Evolutionary conservation across 1,140 invertebrate species (phyloP).

Genomic region (Diabrotica undecimpunctata): DNA sequence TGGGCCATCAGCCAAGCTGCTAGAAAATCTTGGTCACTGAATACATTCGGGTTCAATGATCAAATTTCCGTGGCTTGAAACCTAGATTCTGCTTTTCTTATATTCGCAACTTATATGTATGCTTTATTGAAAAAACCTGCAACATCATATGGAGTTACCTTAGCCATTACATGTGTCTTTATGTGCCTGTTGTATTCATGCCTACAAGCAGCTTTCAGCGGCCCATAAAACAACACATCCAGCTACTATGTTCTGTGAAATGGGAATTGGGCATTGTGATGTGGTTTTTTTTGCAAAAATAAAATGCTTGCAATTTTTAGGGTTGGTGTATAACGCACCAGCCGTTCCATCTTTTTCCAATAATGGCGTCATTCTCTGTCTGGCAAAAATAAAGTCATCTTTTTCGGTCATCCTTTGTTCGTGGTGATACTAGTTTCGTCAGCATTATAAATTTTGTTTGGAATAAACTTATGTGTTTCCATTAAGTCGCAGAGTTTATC

Average conservation of each 20-base stretch:
- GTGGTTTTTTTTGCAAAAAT: slow-evolving; percentile 15
- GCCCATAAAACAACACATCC: slow-evolving; percentile 24
- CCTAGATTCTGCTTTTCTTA: slow-evolving; percentile 30
- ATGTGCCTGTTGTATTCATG: slow-evolving; percentile 24
- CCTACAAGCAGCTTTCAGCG: slow-evolving; percentile 15
- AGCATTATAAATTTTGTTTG: slow-evolving; percentile 30
- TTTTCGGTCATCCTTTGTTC: slow-evolving; percentile 28
- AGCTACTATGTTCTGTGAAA: slow-evolving; percentile 25
- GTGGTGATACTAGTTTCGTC: slow-evolving; percentile 35
- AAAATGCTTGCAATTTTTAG: slow-evolving; percentile 25
- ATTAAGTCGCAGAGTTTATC: too few relatives aligned
- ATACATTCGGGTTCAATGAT: slow-evolving; percentile 23
- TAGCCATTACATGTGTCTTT: slow-evolving; percentile 18
- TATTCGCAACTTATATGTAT: slow-evolving; percentile 38
- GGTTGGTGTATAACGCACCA: slow-evolving; percentile 39
- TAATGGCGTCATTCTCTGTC: slow-evolving; percentile 24
- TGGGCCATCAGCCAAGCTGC: not conserved
- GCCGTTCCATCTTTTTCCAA: slow-evolving; percentile 36
- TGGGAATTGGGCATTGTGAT: slow-evolving; percentile 14
- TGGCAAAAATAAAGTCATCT: slow-evolving; percentile 43
- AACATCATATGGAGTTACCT: slow-evolving; percentile 36
- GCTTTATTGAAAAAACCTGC: slow-evolving; percentile 44
- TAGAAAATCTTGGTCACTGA: slow-evolving; percentile 11
- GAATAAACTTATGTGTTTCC: slow-evolving; percentile 39
- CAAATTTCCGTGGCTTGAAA: slow-evolving; percentile 29